Base-by-base conservation (phyloP, 2,888 invertebrate genomes). In the Pimpla rufipes region DNA sequence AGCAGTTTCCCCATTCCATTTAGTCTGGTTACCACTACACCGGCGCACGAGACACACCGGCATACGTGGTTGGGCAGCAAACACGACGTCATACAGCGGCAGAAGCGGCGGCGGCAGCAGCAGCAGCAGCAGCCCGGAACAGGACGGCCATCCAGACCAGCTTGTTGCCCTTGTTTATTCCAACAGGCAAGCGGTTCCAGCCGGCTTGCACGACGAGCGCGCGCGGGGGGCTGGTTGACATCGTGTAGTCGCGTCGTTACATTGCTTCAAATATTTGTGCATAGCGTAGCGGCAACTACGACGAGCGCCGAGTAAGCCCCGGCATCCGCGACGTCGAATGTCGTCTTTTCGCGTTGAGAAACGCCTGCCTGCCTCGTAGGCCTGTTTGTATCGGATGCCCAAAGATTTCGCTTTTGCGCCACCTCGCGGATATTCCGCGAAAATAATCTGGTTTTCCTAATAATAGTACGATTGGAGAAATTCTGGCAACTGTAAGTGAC, bases 241-340 rank as follows among this genome's bases (percentile, higher is more conserved):
- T 55, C 55, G 55, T 55, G 55, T 55, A 23, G 21, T 55, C 23
- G 21, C 21, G 55, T 55, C 55, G 23, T 55, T 23, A 23, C 23
- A 55, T 55, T 55, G 23, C 55, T 55, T 13, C 55, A 55, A 55
- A 55, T 55, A 55, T 55, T 55, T 55, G 55, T 55, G 13, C 55
- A 55, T 10, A 55, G 52, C 52, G 2, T 10, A 52, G 23, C 13
- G 55, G 4, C 5, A 13, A 47, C 47, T 47, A 18, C 52, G 21
- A 11, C 21, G 55, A 23, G 55, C 11, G 21, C 8, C 8, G 55
- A 23, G 55, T 11, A 23, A 55, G 55, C 23, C 23, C 23, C 11
- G 23, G 55, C 55, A 55, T 55, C 13, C 55, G 6, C 55, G 6
- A 55, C 13, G 55, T 55, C 55, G 55, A 23, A 55, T 11, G 23